These are phyloP conservation scores for Pelecanus crispus DNA, from an alignment of 2,113 vertebrate genomes.

Conservation along the genomic window DNA sequence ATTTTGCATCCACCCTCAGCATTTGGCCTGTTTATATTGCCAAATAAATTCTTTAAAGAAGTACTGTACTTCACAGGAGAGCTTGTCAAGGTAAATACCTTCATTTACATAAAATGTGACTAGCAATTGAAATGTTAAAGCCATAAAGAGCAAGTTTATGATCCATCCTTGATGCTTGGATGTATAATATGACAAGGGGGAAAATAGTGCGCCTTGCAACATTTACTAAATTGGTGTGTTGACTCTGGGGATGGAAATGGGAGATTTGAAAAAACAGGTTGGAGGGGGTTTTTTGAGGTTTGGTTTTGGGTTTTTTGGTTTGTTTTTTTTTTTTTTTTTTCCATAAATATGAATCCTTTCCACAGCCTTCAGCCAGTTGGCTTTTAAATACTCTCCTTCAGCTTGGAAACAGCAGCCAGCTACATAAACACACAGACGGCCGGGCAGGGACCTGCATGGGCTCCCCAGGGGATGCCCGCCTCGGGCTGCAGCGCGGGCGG, in stretches of 20 bases:
- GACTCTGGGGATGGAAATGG: constrained; percentile 13
- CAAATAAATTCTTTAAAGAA: constrained; percentile 66
- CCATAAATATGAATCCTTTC: not conserved
- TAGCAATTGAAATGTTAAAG: constrained; percentile 68
- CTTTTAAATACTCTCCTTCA: not conserved
- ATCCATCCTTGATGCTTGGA: constrained; percentile 66
- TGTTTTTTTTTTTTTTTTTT: not conserved
- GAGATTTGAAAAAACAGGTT: constrained; percentile 26
- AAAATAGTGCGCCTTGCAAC: constrained; percentile 49
- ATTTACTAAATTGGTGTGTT: constrained; percentile 59
- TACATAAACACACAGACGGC: not conserved
- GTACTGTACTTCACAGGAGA: constrained; percentile 63
- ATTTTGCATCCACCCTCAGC: constrained; percentile 24
- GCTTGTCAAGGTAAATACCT: constrained; percentile 70
- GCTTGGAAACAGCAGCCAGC: not conserved
- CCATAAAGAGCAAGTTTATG: constrained; percentile 70
- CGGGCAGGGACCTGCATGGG: not conserved
- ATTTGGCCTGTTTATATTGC: constrained; percentile 55
- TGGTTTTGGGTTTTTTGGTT: not conserved
- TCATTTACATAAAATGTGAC: constrained; percentile 67
- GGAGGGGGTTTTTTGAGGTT: not conserved
- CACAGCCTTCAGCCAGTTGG: not conserved
- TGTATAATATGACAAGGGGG: constrained; percentile 58
- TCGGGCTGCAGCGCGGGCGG: rapidly evolving
- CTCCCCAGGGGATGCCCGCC: not conserved